A percentile compares a stretch with the other conserved stretches of the same genome.
phyloP scores from a whole-genome alignment of 2,888 invertebrate genomes.

The Ectemnius cavifrons region DNA sequence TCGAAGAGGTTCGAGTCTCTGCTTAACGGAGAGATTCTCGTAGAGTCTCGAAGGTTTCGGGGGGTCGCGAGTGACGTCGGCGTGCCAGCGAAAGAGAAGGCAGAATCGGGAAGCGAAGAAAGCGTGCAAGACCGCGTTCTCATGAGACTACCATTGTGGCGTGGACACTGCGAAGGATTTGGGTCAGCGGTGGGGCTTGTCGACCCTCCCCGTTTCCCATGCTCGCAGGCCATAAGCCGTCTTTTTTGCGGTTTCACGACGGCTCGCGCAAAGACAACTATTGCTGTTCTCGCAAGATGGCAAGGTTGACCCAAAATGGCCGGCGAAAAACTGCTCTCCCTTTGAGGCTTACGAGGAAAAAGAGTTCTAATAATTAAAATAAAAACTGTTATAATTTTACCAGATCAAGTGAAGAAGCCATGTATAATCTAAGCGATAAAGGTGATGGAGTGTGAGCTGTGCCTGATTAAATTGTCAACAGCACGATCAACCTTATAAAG shows the following conservation, averaged over 20 bases:
- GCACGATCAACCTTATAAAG: slow-evolving; percentile 1
- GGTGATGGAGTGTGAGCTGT: neutral
- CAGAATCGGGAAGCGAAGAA: slow-evolving; percentile 60
- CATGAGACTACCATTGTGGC: slow-evolving; percentile 65
- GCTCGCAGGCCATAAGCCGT: slow-evolving; percentile 59
- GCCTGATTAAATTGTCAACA: slow-evolving; percentile 5
- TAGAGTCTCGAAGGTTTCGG: slow-evolving; percentile 6
- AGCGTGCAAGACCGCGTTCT: slow-evolving; percentile 64
- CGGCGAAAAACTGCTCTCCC: slow-evolving; percentile 35
- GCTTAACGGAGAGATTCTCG: too few species aligned
- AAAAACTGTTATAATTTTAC: neutral
- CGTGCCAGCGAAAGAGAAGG: slow-evolving; percentile 46
- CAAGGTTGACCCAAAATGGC: slow-evolving; percentile 55
- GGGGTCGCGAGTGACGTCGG: slow-evolving; percentile 24
- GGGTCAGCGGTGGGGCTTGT: slow-evolving; percentile 67
- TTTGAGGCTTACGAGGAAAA: too few species aligned
- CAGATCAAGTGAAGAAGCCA: neutral
- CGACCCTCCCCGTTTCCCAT: slow-evolving; percentile 67
- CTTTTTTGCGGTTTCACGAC: slow-evolving; percentile 61
- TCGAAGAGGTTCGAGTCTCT: too few species aligned
- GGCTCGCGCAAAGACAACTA: slow-evolving; percentile 56
- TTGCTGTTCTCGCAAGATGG: slow-evolving; percentile 56
- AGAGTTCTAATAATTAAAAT: too few species aligned
- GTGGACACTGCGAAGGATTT: slow-evolving; percentile 62
- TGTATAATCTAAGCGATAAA: neutral